Base-by-base conservation (phyloP, 35 echinoderm and acorn worm species). In the Ophioderma brevispina region DNA sequence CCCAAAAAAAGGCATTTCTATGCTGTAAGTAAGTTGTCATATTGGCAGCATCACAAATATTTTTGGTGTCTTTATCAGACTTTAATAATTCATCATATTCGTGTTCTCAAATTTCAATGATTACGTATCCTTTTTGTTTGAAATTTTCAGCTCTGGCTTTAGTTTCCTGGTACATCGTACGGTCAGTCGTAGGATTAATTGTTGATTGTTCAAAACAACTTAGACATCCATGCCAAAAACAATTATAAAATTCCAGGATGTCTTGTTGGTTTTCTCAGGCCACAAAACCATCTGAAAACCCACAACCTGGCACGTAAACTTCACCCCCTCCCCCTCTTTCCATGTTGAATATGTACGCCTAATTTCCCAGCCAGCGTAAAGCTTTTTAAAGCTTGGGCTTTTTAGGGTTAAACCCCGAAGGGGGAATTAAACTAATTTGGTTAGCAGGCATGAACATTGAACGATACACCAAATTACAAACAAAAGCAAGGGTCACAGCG, bases 391-490 rank as follows among this genome's bases (percentile, higher is more conserved):
- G 94, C 89, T 33, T 92, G 80, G 40, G 55, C 77, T 23, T 85
- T 40, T 38, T 55, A 2, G 36, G 40, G 43, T 15, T 36, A 36
- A 89, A 94, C 0, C 86, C 81, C 4, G 32, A 39, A 25, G 64
- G 33, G 0, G 89, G 78, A 37, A 96, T 83, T 0, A 96, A 19
- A 10, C 50, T 86, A 25, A 89, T 96, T 2, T 85, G 33, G 13
- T 88, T 42, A 35, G 35, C 28, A 49, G 77, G 40, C 21, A 96
- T 28, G 36, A 75, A 96, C 0, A 89, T 89, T 33, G 56, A 78
- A 4, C 86, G 17, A 86, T 85, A 92, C 13, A 92, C 94, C 13
- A 82, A 43, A 46, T 95, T 95, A 83, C 94, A 95, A 1, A 80
- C 89, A 0, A 92, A 89, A 8, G 96, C 92, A 41, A 98, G 89